Percentiles rank a stretch among this genome's conserved stretches.
Evolutionary conservation across 1,140 invertebrate genomes (phyloP).

Genomic region (Diabrotica virgifera): DNA sequence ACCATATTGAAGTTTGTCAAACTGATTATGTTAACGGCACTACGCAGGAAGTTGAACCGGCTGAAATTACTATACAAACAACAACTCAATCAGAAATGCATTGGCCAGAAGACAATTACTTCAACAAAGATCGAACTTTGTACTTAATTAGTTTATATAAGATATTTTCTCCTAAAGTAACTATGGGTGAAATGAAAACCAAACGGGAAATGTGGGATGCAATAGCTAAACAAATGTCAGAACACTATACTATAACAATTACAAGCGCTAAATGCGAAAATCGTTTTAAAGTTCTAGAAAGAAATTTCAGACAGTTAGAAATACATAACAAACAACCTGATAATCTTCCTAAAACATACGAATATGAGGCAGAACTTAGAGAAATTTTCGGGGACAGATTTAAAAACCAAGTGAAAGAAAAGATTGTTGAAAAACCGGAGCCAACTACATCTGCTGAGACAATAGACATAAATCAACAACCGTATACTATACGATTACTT

Average conservation of each 20-base stretch:
- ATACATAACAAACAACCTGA: not conserved
- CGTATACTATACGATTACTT: not conserved
- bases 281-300: slow-evolving; percentile 6
- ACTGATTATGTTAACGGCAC: not conserved
- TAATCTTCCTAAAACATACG: not conserved
- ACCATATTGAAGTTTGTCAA: not conserved
- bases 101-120: not conserved
- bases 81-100: not conserved
- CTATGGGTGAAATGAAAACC: not conserved
- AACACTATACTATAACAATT: not conserved
- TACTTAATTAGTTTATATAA: not conserved
- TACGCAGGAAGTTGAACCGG: not conserved
- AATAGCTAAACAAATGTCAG: not conserved
- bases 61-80: not conserved
- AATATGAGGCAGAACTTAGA: not conserved
- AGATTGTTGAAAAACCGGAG: not conserved
- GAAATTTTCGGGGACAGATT: slow-evolving; percentile 4
- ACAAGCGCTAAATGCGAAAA: slow-evolving; percentile 5
- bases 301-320: not conserved
- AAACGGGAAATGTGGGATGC: not conserved
- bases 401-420: not conserved
- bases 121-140: not conserved
- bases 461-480: not conserved
- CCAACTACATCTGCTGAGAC: not conserved
- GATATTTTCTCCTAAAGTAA: not conserved